Percentiles rank a stretch among this genome's conserved stretches.
Evolutionary conservation across 2,113 vertebrate species (phyloP).

Genomic region (Rhinoderma darwinii): DNA sequence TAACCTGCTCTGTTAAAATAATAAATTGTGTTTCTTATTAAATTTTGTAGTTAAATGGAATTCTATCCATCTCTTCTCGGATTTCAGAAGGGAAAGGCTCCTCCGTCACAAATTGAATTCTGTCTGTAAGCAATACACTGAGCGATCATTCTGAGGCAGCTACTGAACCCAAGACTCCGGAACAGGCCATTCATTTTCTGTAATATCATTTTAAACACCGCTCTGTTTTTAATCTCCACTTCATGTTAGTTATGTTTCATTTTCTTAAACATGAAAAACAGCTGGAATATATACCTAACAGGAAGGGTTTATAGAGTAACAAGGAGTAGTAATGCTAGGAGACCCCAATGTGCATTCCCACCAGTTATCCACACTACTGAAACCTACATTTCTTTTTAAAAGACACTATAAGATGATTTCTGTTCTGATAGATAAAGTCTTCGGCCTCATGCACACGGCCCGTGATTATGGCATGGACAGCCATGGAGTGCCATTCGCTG

Average conservation of each 20-base stretch:
- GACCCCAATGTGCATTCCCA: not conserved
- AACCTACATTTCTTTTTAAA: not conserved
- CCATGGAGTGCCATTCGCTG: no score
- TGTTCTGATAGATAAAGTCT: no score
- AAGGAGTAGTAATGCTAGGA: not conserved
- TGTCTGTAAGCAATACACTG: not conserved
- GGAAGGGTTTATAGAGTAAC: not conserved
- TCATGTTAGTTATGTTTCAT: constrained; percentile 21
- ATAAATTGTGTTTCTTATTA: constrained; percentile 10
- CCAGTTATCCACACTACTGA: not conserved
- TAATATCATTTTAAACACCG: constrained; percentile 17
- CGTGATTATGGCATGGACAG: no score
- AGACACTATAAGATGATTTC: not conserved
- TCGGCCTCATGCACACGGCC: no score
- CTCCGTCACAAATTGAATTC: not conserved
- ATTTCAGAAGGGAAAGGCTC: not conserved
- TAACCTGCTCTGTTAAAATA: not conserved
- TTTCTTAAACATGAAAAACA: constrained; percentile 1
- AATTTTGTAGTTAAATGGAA: not conserved
- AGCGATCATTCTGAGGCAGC: not conserved
- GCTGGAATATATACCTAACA: not conserved
- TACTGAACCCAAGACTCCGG: not conserved
- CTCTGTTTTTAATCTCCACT: constrained; percentile 1
- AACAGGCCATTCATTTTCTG: constrained; percentile 18
- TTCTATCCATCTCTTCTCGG: not conserved